Conservation (phyloP, 2,888 invertebrate species). For the Orthosia incerta region DNA sequence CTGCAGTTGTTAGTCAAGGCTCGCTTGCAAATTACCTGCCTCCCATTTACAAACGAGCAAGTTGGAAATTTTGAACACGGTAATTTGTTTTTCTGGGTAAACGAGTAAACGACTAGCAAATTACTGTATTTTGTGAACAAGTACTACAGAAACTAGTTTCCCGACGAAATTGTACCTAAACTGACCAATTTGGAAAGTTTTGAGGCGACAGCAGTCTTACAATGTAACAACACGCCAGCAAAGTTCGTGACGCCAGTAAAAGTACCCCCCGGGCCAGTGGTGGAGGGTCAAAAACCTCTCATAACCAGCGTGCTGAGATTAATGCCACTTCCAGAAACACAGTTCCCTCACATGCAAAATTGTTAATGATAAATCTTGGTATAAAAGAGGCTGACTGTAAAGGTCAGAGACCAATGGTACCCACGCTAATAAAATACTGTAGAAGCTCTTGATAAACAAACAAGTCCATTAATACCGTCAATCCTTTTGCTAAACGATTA, state of each 20-base stretch:
- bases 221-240: neutral
- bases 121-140: constrained; percentile 40
- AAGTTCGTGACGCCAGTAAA: constrained; percentile 12
- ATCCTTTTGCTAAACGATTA: neutral
- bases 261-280: neutral
- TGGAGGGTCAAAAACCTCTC: constrained; percentile 18
- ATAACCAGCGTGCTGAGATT: neutral
- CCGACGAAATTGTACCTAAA: constrained; percentile 33
- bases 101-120: constrained; percentile 29
- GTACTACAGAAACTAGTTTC: constrained; percentile 23
- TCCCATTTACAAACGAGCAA: constrained; percentile 24
- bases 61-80: constrained; percentile 35
- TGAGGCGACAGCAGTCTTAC: constrained; percentile 1
- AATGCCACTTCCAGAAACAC: neutral
- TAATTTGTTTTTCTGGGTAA: constrained; percentile 46
- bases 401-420: too few species aligned
- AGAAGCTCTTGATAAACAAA: neutral
- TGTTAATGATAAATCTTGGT: neutral
- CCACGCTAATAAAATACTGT: neutral
- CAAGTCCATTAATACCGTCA: neutral
- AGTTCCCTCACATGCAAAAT: neutral
- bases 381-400: neutral
- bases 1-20: constrained; percentile 31
- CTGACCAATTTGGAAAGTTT: constrained; percentile 47
- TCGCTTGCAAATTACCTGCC: constrained; percentile 42